Evolutionary conservation across 2,888 invertebrate genomes (phyloP), one percentile per base, ranked within the genome.

Genomic region (Hylaea fasciaria): DNA sequence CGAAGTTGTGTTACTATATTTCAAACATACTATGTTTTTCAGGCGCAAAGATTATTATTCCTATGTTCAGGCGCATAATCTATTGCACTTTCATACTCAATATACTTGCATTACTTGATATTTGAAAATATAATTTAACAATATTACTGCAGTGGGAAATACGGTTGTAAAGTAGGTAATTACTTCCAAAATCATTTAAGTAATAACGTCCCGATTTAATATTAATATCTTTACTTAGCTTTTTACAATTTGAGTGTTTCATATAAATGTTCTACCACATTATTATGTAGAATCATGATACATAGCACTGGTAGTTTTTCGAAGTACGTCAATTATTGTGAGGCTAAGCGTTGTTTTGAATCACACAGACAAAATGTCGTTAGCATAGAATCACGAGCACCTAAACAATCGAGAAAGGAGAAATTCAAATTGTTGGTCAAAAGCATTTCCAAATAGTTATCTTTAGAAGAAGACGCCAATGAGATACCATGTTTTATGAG

Each of bases 1-100:
- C 22, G 10, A 37, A 11, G 5, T n/a, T 3, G 16, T n/a, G 12
- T 70, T 64, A 74, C 74, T 78, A 70, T 44, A 35, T 35, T 35
- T 11, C 1, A 35, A 9, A 35, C 3, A 11, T 35, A 9, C 35
- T n/a, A n/a, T n/a, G n/a, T n/a, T n/a, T n/a, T n/a, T n/a, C n/a
- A n/a, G n/a, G n/a, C n/a, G n/a, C n/a, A n/a, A n/a, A n/a, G n/a
- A n/a, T n/a, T n/a, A 35, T 35, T 9, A 9, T 35, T 8, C 9
- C 11, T 11, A 35, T 9, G 3, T 35, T 35, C 35, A 39, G n/a
- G n/a, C 5, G 22, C 5, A 22, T 3, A 22, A 22, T 22, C 22
- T 22, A 22, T 22, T 22, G 22, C n/a, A 22, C 22, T 22, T 22
- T 5, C 22, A 22, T 22, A 22, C 3, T 22, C 22, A 22, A 22